These are phyloP conservation scores for Eulithis testata DNA, from an alignment of 2,888 invertebrate species.

Conservation along the genomic window DNA sequence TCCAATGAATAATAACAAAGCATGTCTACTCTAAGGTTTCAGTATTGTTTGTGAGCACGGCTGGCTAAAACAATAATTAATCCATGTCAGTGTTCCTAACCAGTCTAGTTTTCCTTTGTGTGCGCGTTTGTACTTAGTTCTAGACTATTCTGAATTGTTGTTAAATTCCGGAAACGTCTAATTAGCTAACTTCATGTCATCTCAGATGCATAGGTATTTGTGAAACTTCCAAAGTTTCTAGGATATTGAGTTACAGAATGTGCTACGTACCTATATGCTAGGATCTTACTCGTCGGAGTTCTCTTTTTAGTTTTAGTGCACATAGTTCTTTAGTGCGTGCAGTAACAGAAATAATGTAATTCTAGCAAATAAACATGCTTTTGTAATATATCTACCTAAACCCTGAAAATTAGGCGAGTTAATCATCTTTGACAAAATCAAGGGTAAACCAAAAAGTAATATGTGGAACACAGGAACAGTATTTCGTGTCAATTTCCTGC, in stretches of 20 bases:
- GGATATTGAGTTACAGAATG: too few relatives aligned
- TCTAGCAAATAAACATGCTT: too few relatives aligned
- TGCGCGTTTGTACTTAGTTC: conserved; percentile 24
- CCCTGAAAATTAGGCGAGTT: too few relatives aligned
- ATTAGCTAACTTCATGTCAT: conserved; percentile 33
- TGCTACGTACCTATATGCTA: too few relatives aligned
- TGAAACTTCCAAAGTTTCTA: not conserved
- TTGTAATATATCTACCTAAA: too few relatives aligned
- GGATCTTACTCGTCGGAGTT: too few relatives aligned
- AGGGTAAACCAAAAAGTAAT: conserved; percentile 5
- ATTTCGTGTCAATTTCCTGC: conserved; percentile 23
- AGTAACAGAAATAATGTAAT: too few relatives aligned
- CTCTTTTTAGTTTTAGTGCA: too few relatives aligned
- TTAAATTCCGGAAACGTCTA: conserved; percentile 29
- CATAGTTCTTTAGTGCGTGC: too few relatives aligned
- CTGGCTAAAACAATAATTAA: conserved; percentile 23
- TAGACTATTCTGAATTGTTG: conserved; percentile 30
- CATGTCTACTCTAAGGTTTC: not conserved
- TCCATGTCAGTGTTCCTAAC: conserved; percentile 28
- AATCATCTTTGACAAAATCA: too few relatives aligned
- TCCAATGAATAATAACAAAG: too few relatives aligned
- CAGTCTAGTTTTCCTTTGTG: conserved; percentile 32
- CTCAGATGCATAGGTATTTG: conserved; percentile 16
- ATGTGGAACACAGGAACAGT: not conserved
- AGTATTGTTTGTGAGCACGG: conserved; percentile 9